These are phyloP conservation scores for Entomobrya multifasciata DNA, from an alignment of 2,888 invertebrate genomes.

Conservation along the genomic window DNA sequence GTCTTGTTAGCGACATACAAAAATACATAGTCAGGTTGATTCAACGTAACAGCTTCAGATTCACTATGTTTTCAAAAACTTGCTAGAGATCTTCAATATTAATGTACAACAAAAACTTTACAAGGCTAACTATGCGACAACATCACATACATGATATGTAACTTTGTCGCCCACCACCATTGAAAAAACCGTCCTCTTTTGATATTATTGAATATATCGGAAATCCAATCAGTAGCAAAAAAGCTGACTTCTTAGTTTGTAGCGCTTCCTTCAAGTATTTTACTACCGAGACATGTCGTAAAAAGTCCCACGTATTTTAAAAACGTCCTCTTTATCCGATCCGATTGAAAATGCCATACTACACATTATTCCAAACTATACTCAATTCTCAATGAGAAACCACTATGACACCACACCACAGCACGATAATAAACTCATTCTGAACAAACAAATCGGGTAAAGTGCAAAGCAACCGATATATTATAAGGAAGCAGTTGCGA, in stretches of 20 bases:
- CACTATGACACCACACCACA: neutral
- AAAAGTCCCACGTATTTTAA: neutral
- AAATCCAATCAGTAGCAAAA: constrained; percentile 6
- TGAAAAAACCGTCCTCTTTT: neutral
- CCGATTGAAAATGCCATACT: neutral
- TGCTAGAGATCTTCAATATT: neutral
- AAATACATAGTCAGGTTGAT: neutral
- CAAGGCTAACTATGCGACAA: too few species aligned
- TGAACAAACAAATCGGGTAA: too few species aligned
- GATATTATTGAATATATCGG: neutral
- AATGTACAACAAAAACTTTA: neutral
- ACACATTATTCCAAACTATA: too few species aligned
- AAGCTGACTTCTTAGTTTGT: neutral
- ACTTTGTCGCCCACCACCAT: constrained; percentile 12
- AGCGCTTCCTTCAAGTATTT: neutral
- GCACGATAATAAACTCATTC: too few species aligned
- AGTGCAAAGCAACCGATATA: too few species aligned
- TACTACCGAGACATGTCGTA: too few species aligned
- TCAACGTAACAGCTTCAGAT: constrained; percentile 14
- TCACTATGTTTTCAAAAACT: neutral
- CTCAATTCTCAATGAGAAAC: neutral
- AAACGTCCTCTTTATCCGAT: constrained; percentile 2
- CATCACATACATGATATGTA: neutral
- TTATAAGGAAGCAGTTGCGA: neutral
- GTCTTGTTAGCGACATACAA: too few species aligned